Evolutionary conservation across 1,140 invertebrate species (phyloP), one percentile per base, ranked within the genome.

Genomic region (Marisa cornuarietis): DNA sequence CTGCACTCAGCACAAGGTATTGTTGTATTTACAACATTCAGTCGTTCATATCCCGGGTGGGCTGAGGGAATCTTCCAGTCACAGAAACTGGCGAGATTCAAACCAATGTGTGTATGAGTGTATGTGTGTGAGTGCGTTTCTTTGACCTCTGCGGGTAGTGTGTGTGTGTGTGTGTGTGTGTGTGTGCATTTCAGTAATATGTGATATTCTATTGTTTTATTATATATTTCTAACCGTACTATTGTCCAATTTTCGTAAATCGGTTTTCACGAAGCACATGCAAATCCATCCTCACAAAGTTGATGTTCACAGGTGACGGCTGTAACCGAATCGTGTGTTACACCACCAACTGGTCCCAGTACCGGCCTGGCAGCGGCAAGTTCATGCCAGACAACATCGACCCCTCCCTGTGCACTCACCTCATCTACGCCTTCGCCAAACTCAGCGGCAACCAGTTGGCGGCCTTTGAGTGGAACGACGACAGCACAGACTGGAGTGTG

Each of bases 351-450:
- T 89, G 88, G 89, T 86, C 88, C 18, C 87, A 89, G 83, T 87
- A 89, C 80, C 72, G 89, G 75, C 86, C 86, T 18, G 84, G 76
- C 24, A 68, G 49, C 51, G 84, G 85, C 1, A 86, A 85, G 72
- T 94, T 95, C 85, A 93, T 92, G 13, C 90, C 95, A 0, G 90
- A 93, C 18, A 92, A 94, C 77, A 91, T 96, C 13, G 94, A 96
- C 63, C 93, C 94, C 0, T 93, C 92, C 13, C 93, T 94, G 85
- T 97, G 96, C 90, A 95, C 95, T 10, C 95, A 97, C 88, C 89
- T 96, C 14, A 93, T 96, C 77, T 96, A 96, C 86, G 94, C 94
- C 14, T 95, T 95, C 83, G 95, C 95, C 5, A 93, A 93, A 18
- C 84, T 95, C 83, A 94, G 96, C 13, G 83, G 82, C 20, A 87